A percentile compares a stretch with the other conserved stretches of the same genome.
Conservation (phyloP, 1,140 invertebrate species). For the Glossosoma conforme region DNA sequence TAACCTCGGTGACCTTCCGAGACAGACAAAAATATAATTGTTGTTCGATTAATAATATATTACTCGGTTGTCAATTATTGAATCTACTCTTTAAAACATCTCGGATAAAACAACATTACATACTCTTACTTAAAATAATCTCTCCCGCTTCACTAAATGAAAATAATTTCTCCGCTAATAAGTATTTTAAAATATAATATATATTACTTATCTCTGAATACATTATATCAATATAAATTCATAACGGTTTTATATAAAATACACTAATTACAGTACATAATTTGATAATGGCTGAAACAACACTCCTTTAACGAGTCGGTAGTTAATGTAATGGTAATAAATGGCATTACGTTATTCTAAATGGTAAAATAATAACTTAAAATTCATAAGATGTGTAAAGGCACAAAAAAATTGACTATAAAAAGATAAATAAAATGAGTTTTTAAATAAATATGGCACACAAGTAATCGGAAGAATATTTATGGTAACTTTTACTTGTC, state of each 20-base stretch:
- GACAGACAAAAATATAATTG: too few relatives aligned
- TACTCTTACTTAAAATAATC: too few relatives aligned
- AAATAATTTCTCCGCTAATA: too few relatives aligned
- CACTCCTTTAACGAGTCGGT: not conserved
- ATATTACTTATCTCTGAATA: not conserved
- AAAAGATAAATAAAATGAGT: conserved; percentile 15
- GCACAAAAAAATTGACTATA: conserved; percentile 23
- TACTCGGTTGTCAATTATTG: too few relatives aligned
- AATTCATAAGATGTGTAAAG: conserved; percentile 18
- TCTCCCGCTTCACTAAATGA: too few relatives aligned
- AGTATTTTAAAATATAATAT: too few relatives aligned
- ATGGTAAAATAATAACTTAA: not conserved
- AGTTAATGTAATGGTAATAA: not conserved
- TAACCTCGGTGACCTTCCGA: too few relatives aligned
- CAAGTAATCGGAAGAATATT: not conserved
- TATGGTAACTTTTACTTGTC: not conserved
- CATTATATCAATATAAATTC: not conserved
- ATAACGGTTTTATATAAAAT: not conserved
- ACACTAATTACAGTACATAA: not conserved
- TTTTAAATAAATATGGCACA: conserved; percentile 9
- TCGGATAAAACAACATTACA: too few relatives aligned
- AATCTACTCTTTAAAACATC: too few relatives aligned
- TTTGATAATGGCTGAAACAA: not conserved
- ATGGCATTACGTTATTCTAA: not conserved
- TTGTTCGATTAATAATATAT: too few relatives aligned